Conservation (phyloP, 2,113 vertebrate species). For the Daubentonia madagascariensis region DNA sequence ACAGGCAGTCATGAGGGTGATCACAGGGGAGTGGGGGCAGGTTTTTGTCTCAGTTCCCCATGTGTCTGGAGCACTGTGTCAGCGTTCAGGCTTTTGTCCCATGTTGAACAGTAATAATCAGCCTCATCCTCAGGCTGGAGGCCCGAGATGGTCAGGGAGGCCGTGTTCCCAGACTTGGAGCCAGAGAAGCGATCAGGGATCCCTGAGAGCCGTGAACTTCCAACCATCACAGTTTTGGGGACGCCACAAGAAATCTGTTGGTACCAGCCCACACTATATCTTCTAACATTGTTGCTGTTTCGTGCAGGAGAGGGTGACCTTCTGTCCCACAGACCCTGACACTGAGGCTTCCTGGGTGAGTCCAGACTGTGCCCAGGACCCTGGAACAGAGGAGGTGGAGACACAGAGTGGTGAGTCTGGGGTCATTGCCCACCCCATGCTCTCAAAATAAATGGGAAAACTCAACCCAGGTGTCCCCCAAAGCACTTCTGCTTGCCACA, state of each 20-base stretch:
- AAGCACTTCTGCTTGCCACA: neutral
- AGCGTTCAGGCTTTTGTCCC: accelerated
- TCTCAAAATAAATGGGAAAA: neutral
- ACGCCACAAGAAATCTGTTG: neutral
- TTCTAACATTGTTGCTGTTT: neutral
- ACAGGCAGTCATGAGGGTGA: too few relatives aligned
- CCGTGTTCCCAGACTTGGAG: neutral
- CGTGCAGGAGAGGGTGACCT: neutral
- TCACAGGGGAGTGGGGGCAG: too few relatives aligned
- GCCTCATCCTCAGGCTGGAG: neutral
- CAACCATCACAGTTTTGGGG: neutral
- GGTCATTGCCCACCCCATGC: neutral
- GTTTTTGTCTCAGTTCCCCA: neutral
- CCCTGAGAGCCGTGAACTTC: neutral
- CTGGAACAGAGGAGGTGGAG: neutral
- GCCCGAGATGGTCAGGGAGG: neutral
- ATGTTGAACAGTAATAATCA: neutral
- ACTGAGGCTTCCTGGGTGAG: neutral
- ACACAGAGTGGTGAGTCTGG: neutral
- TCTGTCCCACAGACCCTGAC: neutral
- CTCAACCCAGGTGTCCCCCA: neutral
- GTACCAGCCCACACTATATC: accelerated
- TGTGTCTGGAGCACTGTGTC: neutral
- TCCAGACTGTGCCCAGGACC: neutral
- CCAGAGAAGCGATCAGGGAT: neutral